These are phyloP conservation scores for Dromas ardeola DNA, from an alignment of 2,113 vertebrate genomes.

Conservation along the genomic window DNA sequence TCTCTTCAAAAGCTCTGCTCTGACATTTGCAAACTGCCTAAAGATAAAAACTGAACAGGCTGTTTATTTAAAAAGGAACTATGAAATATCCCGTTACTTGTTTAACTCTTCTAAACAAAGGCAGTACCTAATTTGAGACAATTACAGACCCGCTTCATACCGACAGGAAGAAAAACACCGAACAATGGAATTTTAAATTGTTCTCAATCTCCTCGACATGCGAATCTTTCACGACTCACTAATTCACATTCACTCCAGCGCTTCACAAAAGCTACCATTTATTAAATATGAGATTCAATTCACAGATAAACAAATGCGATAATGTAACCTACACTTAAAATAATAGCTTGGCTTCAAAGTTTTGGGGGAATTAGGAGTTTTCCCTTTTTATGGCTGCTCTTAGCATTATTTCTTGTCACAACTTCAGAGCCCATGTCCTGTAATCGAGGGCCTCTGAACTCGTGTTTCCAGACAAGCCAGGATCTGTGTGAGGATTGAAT, in stretches of 20 bases:
- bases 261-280: constrained; percentile 18
- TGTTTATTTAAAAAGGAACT: constrained; percentile 25
- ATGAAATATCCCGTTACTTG: constrained; percentile 29
- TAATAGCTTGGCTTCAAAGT: constrained; percentile 5
- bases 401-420: neutral
- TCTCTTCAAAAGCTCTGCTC: neutral
- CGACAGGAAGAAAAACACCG: neutral
- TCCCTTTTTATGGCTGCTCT: neutral
- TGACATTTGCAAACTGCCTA: constrained; percentile 17
- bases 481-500: neutral
- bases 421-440: neutral
- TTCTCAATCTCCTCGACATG: neutral
- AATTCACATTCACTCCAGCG: constrained; percentile 6
- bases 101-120: constrained; percentile 47
- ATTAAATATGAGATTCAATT: constrained; percentile 37
- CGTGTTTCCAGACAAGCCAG: neutral
- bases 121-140: constrained; percentile 42
- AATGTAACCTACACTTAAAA: constrained; percentile 42
- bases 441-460: neutral
- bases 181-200: constrained; percentile 30
- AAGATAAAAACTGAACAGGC: constrained; percentile 2
- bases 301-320: constrained; percentile 31
- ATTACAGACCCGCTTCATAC: neutral
- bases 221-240: constrained; percentile 11
- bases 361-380: neutral